Percentiles rank a stretch among this genome's conserved stretches.
phyloP scores from a whole-genome alignment of 1,140 invertebrate species.

The Ceratosolen fusciceps region DNA sequence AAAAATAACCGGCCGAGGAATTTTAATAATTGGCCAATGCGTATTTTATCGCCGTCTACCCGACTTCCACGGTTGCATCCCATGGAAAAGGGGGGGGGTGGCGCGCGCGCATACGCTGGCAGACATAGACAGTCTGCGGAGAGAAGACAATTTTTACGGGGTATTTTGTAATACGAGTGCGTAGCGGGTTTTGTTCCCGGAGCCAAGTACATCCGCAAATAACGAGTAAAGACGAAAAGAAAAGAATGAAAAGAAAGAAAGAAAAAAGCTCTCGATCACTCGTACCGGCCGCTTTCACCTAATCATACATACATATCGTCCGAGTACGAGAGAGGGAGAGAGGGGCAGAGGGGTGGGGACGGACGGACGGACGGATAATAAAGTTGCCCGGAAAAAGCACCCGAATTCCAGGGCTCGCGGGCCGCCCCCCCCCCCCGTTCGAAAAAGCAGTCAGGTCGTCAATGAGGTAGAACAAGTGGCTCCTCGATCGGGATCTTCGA shows the following conservation, averaged over 20 bases:
- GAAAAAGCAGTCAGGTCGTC: not conserved
- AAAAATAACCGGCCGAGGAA: too few relatives aligned
- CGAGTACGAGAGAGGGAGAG: too few relatives aligned
- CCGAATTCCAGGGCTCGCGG: not conserved
- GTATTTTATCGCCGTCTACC: not conserved
- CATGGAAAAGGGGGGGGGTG: too few relatives aligned
- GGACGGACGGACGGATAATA: too few relatives aligned
- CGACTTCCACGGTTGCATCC: too few relatives aligned
- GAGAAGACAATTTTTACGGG: not conserved
- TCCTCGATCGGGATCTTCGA: too few relatives aligned
- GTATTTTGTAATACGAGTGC: not conserved
- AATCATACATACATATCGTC: conserved; percentile 10
- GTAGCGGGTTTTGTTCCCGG: not conserved
- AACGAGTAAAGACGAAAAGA: not conserved
- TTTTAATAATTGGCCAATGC: not conserved
- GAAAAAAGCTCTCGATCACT: not conserved
- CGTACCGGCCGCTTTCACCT: not conserved
- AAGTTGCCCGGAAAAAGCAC: too few relatives aligned
- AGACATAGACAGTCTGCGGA: too few relatives aligned
- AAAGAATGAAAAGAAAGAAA: not conserved
- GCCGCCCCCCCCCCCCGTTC: too few relatives aligned
- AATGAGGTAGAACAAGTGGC: too few relatives aligned
- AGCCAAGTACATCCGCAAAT: not conserved
- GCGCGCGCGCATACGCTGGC: too few relatives aligned
- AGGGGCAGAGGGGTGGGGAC: too few relatives aligned